phyloP scores from a whole-genome alignment of 2,797 vertebrate genomes.

The Furcifer pardalis region DNA sequence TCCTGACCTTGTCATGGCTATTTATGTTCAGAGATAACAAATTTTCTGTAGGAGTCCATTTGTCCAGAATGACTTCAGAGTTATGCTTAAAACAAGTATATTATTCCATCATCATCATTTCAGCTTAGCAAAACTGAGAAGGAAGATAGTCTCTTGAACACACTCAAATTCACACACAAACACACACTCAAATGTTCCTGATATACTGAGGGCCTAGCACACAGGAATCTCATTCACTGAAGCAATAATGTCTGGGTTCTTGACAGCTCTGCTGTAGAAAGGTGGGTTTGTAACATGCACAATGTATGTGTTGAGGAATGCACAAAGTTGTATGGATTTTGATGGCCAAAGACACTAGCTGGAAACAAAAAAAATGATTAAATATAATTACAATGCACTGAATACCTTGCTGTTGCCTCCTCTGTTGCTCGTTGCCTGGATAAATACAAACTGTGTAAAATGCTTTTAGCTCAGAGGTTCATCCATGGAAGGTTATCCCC shows the following conservation, averaged over 20 bases:
- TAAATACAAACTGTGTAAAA: background rate
- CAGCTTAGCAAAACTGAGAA: background rate
- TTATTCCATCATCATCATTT: background rate
- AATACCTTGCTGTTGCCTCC: background rate
- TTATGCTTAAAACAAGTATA: background rate
- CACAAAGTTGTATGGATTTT: background rate
- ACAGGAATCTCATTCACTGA: slow-evolving; percentile 1
- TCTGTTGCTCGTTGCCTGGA: background rate
- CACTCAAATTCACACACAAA: background rate
- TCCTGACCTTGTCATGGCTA: background rate
- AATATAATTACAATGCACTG: slow-evolving; percentile 21
- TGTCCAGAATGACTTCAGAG: background rate
- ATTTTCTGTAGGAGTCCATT: background rate
- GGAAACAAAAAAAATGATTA: slow-evolving; percentile 20
- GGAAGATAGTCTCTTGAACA: background rate
- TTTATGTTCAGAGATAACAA: background rate
- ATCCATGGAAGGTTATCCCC: background rate
- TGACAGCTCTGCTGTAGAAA: background rate
- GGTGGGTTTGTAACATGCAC: background rate
- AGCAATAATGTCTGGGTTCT: slow-evolving; percentile 34
- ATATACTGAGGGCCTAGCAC: background rate
- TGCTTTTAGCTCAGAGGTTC: background rate
- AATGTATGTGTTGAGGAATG: slow-evolving; percentile 4
- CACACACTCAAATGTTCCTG: background rate
- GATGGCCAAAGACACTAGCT: slow-evolving; percentile 26